These are phyloP conservation scores for Natator depressus DNA, from an alignment of 2,113 vertebrate species.

Conservation along the genomic window DNA sequence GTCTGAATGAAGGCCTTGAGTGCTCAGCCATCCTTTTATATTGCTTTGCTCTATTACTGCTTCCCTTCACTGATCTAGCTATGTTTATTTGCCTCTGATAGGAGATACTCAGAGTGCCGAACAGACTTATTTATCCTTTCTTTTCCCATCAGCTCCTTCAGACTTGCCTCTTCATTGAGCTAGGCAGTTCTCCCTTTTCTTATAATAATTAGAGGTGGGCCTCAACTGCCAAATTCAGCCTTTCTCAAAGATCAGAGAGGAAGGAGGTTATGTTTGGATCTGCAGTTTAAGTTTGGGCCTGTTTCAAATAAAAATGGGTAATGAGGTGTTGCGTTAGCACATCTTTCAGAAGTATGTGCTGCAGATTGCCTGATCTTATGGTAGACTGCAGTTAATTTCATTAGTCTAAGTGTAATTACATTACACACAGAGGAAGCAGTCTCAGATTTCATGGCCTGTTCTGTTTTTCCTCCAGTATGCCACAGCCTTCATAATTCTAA, in stretches of 20 bases:
- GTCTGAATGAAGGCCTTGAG: neutral
- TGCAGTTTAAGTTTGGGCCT: slow-evolving; percentile 7
- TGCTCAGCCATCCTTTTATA: neutral
- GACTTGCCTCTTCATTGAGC: slow-evolving; percentile 2
- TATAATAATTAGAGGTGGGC: slow-evolving; percentile 54
- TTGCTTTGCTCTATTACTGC: neutral
- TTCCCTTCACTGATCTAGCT: neutral
- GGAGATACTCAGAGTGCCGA: neutral
- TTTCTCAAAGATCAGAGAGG: slow-evolving; percentile 55
- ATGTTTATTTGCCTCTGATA: neutral
- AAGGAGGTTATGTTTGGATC: slow-evolving; percentile 35
- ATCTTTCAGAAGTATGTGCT: slow-evolving; percentile 11
- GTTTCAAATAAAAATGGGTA: slow-evolving; percentile 19
- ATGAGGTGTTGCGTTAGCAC: neutral
- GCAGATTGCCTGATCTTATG: slow-evolving; percentile 46
- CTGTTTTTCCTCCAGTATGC: slow-evolving; percentile 55
- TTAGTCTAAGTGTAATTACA: slow-evolving; percentile 68
- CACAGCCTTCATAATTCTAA: slow-evolving; percentile 56
- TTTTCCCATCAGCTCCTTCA: neutral
- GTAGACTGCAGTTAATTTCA: slow-evolving; percentile 59
- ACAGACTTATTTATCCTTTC: neutral
- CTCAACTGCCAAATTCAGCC: slow-evolving; percentile 41
- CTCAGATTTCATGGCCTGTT: slow-evolving; percentile 58
- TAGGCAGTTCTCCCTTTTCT: slow-evolving; percentile 22
- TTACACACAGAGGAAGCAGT: slow-evolving; percentile 56